Evolutionary conservation across 92 coral and sea anemone genomes (phyloP).

Genomic region (Plumapathes pennacea): DNA sequence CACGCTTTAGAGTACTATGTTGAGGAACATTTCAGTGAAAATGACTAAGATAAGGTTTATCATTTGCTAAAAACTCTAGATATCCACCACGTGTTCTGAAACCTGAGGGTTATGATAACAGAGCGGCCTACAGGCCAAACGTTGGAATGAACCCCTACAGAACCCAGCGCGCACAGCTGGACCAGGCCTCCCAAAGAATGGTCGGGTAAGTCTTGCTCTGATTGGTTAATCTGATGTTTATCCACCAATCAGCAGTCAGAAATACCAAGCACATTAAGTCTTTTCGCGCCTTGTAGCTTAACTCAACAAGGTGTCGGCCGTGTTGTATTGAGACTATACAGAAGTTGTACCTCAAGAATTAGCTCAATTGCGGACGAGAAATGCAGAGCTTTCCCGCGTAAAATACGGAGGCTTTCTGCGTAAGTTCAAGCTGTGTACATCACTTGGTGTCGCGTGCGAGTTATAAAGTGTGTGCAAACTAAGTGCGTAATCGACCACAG

Average conservation of each 20-base stretch:
- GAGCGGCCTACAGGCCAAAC: constrained; percentile 73
- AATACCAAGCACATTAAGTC: background rate
- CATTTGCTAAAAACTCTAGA: constrained; percentile 35
- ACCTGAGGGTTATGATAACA: constrained; percentile 73
- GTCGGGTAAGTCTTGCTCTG: constrained; percentile 52
- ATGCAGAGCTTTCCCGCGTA: too few relatives aligned
- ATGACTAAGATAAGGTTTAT: too few relatives aligned
- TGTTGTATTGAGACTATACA: too few relatives aligned
- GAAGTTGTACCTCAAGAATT: too few relatives aligned
- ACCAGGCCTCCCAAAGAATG: constrained; percentile 83
- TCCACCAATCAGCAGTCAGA: background rate
- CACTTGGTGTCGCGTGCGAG: too few relatives aligned
- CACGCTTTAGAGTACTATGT: background rate
- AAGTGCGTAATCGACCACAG: too few relatives aligned
- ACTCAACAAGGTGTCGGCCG: background rate
- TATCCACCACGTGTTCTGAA: constrained; percentile 92
- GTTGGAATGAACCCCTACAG: constrained; percentile 88
- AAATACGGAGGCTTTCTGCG: too few relatives aligned
- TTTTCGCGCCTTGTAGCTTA: background rate
- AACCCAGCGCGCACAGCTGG: constrained; percentile 78
- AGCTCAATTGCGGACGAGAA: too few relatives aligned
- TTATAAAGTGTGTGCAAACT: too few relatives aligned
- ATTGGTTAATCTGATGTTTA: background rate
- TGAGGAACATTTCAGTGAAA: too few relatives aligned
- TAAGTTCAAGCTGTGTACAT: too few relatives aligned